phyloP scores from a whole-genome alignment of 2,797 vertebrate genomes.

The Silurus aristotelis region DNA sequence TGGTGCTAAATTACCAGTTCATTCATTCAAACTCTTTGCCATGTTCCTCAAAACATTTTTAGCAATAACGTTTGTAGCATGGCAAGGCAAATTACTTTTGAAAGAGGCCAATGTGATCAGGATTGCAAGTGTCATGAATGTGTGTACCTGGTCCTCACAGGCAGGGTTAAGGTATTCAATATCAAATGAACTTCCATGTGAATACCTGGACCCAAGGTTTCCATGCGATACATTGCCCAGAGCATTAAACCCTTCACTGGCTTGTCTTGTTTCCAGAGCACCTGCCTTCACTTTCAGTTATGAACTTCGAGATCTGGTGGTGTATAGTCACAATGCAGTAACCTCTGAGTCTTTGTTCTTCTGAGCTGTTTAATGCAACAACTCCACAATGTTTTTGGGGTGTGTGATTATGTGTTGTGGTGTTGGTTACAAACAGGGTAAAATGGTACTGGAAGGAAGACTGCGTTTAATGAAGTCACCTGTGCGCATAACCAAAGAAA shows the following conservation, averaged over 20 bases:
- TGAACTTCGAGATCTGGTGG: too few species aligned
- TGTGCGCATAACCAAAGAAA: neutral
- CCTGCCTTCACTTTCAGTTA: neutral
- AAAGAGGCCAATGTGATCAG: neutral
- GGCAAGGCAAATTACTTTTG: neutral
- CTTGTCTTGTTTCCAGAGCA: neutral
- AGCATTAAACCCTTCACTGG: neutral
- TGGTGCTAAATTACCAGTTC: neutral
- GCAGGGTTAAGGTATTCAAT: neutral
- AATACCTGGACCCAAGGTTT: neutral
- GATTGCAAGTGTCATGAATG: neutral
- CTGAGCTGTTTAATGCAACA: neutral
- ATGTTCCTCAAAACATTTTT: neutral
- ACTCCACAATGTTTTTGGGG: neutral
- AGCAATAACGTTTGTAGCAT: neutral
- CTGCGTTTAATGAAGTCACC: neutral
- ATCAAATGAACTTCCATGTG: neutral
- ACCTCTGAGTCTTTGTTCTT: neutral
- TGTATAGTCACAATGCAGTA: neutral
- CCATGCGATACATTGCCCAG: neutral
- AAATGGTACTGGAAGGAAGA: neutral
- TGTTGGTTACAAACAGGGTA: neutral
- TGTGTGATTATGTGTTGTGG: neutral
- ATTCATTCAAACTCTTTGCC: neutral
- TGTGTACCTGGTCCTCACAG: neutral